Percentiles rank a stretch among this genome's conserved stretches.
These are phyloP conservation scores for Linepithema humile DNA, from an alignment of 1,140 invertebrate genomes.

Conservation along the genomic window DNA sequence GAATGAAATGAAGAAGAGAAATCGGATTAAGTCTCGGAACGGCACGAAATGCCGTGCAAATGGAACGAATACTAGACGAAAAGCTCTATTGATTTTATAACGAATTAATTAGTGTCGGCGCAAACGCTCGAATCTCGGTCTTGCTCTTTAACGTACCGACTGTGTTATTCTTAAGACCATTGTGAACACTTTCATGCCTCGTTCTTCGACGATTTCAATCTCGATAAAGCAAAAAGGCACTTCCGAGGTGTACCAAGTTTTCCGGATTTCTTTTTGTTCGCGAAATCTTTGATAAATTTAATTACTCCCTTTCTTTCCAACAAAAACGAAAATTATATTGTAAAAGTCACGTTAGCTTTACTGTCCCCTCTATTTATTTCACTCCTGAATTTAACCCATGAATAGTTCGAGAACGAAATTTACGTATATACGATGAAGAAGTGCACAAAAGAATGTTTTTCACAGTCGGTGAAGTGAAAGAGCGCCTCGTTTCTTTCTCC, in stretches of 20 bases:
- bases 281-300: neutral
- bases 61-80: constrained; percentile 26
- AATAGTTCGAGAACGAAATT: neutral
- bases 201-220: neutral
- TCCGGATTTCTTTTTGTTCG: neutral
- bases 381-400: neutral
- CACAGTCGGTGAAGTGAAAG: constrained; percentile 20
- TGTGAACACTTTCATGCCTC: neutral
- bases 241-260: neutral
- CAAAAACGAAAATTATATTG: neutral
- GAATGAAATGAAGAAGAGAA: constrained; percentile 42
- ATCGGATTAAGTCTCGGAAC: constrained; percentile 59
- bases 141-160: constrained; percentile 29
- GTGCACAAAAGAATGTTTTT: constrained; percentile 16
- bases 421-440: neutral
- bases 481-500: neutral
- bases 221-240: neutral
- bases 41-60: constrained; percentile 39
- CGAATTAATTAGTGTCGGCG: constrained; percentile 64
- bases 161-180: constrained; percentile 33
- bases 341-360: neutral
- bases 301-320: neutral
- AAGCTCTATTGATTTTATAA: constrained; percentile 62
- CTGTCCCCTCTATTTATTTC: neutral
- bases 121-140: neutral